Base-by-base conservation (phyloP, 2,113 vertebrate genomes). In the Furnarius figulus region DNA sequence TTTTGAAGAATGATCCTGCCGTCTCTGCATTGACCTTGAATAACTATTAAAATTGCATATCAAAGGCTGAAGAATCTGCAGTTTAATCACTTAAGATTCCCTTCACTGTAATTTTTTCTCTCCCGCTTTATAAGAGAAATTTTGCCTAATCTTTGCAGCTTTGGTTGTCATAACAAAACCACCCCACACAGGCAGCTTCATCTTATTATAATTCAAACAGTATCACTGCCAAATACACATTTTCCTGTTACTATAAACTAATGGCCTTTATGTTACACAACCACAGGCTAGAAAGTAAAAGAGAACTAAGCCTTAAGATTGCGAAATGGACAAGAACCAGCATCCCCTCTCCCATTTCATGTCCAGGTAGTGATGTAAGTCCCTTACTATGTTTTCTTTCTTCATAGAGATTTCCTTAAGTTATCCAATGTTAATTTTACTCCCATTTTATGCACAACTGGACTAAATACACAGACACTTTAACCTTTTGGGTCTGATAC, bases 91-190 rank as follows among this genome's bases (percentile, higher is more conserved):
- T 87, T 85, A 85, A 59, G 46, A 30, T 77, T 40, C n/a, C 40
- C 39, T 68, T 89, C 50, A 35, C 72, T 87, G 28, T 86, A 88
- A 62, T 75, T 91, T 84, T 95, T 85, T 89, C 59, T 85, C 31
- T 91, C 44, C 21, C 0, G 1, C 83, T 83, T 90, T 72, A 13
- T 70, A 73, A 83, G 59, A 94, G 39, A 96, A 82, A 82, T 88
- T 88, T 90, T 80, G 63, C 78, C 61, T 95, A 85, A 65, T 83
- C 92, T 87, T 71, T 56, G 59, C 75, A 95, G 53, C 63, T 96
- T 84, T 59, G 77, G 25, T 78, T 96, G 67, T 97, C 96, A 96
- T 96, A 97, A 97, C 94, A 97, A 96, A 93, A 95, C 58, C 55
- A 47, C 62, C 73, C 46, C 58, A 86, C 84, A 90, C 47, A 77